Percentiles rank a stretch among this genome's conserved stretches.
Conservation (phyloP, 2,797 vertebrate genomes). For the Dendrocincla fuliginosa region DNA sequence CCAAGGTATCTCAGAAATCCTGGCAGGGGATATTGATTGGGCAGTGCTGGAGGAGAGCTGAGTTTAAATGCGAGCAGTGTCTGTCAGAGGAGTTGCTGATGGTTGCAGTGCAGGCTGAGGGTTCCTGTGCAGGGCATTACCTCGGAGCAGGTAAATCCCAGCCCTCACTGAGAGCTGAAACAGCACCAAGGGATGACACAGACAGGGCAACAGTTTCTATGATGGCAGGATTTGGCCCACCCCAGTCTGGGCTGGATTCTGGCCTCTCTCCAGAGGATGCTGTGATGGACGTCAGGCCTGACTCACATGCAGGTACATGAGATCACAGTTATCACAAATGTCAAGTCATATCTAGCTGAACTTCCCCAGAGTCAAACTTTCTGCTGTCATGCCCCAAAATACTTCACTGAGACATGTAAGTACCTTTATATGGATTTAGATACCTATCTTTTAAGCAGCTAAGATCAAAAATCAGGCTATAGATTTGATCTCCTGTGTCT, state of each 20-base stretch:
- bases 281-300: not conserved
- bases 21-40: not conserved
- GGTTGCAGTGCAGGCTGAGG: not conserved
- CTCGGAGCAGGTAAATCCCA: not conserved
- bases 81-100: not conserved
- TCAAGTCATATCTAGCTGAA: not conserved
- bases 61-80: not conserved
- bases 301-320: accelerated
- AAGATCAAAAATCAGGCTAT: not conserved
- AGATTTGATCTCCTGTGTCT: not conserved
- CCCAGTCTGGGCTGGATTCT: not conserved
- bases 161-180: not conserved
- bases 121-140: not conserved
- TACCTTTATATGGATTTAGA: not conserved
- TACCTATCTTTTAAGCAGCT: not conserved
- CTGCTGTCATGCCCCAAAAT: not conserved
- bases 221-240: not conserved
- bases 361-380: not conserved
- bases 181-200: not conserved
- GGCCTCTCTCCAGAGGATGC: not conserved
- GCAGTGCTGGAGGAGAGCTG: not conserved
- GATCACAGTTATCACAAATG: not conserved
- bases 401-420: not conserved
- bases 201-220: not conserved
- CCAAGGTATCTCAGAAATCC: not conserved